These are phyloP conservation scores for Recurvirostra avosetta DNA, from an alignment of 2,113 vertebrate species.

Conservation along the genomic window DNA sequence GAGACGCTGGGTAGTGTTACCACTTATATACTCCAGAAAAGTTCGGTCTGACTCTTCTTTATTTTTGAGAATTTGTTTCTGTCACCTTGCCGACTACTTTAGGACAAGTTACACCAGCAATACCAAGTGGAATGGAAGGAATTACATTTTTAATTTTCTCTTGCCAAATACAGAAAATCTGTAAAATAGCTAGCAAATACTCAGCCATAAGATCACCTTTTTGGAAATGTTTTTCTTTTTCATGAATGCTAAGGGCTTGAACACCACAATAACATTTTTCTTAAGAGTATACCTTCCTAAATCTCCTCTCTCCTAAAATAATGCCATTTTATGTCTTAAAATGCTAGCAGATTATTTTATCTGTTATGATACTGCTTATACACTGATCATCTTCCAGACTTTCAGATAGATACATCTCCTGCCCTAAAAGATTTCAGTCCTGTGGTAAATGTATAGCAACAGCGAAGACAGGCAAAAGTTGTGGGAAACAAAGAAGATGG, in stretches of 20 bases:
- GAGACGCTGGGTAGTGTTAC: background rate
- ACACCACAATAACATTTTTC: background rate
- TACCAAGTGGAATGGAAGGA: background rate
- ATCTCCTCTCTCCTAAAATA: background rate
- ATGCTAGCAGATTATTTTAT: background rate
- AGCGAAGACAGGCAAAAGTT: background rate
- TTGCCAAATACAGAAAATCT: background rate
- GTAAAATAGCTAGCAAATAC: background rate
- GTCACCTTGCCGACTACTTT: background rate
- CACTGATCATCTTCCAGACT: background rate
- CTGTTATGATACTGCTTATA: background rate
- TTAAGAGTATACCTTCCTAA: background rate
- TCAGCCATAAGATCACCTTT: background rate
- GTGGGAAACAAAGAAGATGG: background rate
- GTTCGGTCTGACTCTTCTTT: background rate
- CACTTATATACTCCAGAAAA: background rate
- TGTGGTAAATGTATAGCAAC: background rate
- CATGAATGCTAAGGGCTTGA: background rate
- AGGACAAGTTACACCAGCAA: background rate
- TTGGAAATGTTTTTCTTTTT: background rate
- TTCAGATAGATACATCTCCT: background rate
- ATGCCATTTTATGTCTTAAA: background rate
- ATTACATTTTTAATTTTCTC: background rate
- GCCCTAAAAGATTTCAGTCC: background rate
- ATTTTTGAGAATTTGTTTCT: background rate